phyloP scores from a whole-genome alignment of 2,888 invertebrate genomes.

The Drosophila heteroneura region DNA sequence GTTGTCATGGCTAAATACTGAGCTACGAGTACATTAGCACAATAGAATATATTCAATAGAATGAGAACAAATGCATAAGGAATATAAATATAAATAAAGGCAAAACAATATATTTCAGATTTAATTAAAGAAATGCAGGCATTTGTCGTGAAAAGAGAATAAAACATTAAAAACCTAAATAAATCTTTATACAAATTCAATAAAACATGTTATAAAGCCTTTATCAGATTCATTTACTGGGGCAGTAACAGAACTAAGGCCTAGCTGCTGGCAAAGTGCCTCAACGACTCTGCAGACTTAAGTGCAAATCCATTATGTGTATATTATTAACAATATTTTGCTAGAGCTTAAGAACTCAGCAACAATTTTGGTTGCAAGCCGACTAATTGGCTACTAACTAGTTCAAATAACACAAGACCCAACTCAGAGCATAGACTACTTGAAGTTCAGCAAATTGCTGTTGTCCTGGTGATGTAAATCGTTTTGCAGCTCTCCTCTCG shows the following conservation, averaged over 20 bases:
- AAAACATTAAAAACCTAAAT: neutral
- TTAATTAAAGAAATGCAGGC: neutral
- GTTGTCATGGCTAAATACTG: neutral
- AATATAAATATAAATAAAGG: neutral
- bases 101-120: neutral
- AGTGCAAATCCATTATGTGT: neutral
- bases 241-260: neutral
- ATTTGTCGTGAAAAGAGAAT: neutral
- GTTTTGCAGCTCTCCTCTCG: conserved; percentile 20
- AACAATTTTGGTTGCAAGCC: conserved; percentile 1
- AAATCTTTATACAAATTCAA: too few species aligned
- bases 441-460: neutral
- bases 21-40: neutral
- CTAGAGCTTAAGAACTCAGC: neutral
- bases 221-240: neutral
- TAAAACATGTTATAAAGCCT: too few species aligned
- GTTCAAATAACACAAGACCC: conserved; percentile 47
- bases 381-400: conserved; percentile 57
- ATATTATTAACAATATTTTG: neutral
- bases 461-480: conserved; percentile 32
- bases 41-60: neutral
- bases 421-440: neutral
- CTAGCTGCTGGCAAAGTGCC: neutral
- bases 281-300: neutral
- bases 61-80: neutral